Percentiles rank a stretch among this genome's conserved stretches.
Evolutionary conservation across 2,797 vertebrate genomes (phyloP).

Genomic region (Erethizon dorsatum): DNA sequence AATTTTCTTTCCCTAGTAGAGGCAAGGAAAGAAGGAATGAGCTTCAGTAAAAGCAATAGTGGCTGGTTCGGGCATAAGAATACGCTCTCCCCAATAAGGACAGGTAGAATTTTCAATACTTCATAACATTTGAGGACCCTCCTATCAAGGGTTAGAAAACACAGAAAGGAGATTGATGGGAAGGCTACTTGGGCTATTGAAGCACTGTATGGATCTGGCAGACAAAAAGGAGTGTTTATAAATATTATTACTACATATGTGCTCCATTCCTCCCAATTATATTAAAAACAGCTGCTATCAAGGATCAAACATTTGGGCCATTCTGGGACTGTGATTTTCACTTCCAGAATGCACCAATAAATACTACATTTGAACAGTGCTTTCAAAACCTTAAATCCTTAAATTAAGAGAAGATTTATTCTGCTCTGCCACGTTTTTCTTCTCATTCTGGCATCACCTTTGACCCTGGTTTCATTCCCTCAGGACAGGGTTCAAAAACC

Average conservation of each 20-base stretch:
- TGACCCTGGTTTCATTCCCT: conserved; percentile 49
- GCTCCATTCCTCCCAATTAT: conserved; percentile 62
- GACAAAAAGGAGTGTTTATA: conserved; percentile 49
- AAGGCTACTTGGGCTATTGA: background rate
- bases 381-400: conserved; percentile 66
- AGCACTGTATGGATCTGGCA: conserved; percentile 1
- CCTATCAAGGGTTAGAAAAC: conserved; percentile 5
- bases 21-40: background rate
- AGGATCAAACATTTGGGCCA: conserved; percentile 47
- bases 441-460: conserved; percentile 53
- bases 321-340: conserved; percentile 71
- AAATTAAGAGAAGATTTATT: conserved; percentile 28
- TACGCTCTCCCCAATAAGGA: background rate
- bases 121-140: background rate
- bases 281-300: conserved; percentile 78
- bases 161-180: background rate
- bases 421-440: background rate
- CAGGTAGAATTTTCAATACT: background rate
- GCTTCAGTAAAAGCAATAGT: background rate
- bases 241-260: conserved; percentile 70
- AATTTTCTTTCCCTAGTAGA: background rate
- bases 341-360: conserved; percentile 58
- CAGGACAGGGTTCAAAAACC: conserved; percentile 40
- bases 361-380: conserved; percentile 45
- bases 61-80: background rate